Conservation (phyloP, 2,888 invertebrate species). For the Acanthosepion esculentum region DNA sequence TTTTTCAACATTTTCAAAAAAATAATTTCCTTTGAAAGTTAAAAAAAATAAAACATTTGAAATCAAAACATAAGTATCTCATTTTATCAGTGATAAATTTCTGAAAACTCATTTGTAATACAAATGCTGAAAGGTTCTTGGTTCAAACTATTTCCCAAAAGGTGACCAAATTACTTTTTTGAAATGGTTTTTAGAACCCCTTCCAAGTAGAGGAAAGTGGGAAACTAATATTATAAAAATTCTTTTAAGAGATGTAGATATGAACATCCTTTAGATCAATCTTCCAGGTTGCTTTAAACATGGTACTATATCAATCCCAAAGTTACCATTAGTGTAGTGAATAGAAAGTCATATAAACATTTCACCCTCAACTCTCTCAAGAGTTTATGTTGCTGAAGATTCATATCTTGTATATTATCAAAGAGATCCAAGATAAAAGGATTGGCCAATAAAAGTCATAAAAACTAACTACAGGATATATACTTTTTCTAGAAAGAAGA, state of each 20-base stretch:
- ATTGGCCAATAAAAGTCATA: not conserved
- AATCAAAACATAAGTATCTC: not conserved
- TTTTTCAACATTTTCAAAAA: not conserved
- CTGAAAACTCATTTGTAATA: not conserved
- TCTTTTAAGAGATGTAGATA: not conserved
- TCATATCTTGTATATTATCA: not conserved
- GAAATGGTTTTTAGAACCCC: no score
- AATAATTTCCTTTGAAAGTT: not conserved
- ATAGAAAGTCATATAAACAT: not conserved
- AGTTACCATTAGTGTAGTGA: not conserved
- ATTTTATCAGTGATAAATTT: not conserved
- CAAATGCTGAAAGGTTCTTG: no score
- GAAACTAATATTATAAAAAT: no score
- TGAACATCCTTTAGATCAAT: not conserved
- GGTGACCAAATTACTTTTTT: no score
- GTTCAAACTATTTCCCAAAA: no score
- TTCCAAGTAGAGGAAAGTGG: no score
- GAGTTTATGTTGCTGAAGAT: not conserved
- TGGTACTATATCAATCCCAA: not conserved
- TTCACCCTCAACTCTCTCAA: not conserved
- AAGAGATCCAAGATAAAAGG: not conserved
- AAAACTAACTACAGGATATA: not conserved
- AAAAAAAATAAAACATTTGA: not conserved
- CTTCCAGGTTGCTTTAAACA: not conserved
- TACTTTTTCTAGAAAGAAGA: not conserved